A percentile compares a stretch with the other conserved stretches of the same genome.
These are phyloP conservation scores for Eulemur mongoz DNA, from an alignment of 2,797 vertebrate genomes.

Conservation along the genomic window DNA sequence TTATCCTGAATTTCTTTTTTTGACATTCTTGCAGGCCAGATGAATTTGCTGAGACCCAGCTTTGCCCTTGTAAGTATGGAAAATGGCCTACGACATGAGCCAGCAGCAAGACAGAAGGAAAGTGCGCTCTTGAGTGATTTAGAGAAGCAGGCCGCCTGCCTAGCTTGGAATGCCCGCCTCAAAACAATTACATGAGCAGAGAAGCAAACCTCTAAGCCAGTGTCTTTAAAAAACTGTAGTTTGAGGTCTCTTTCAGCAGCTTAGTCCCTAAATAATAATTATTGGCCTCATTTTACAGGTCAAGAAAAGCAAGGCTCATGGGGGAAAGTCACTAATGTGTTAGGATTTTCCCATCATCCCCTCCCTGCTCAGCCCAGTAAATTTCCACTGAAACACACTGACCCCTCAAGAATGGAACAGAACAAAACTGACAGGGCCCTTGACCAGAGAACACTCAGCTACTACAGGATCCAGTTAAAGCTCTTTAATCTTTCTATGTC, in stretches of 20 bases:
- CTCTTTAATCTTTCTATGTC: background rate
- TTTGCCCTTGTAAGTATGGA: background rate
- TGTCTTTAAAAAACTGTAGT: background rate
- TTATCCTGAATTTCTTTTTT: background rate
- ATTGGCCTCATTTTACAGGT: background rate
- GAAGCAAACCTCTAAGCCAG: background rate
- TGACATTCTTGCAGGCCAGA: background rate
- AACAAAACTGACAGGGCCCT: background rate
- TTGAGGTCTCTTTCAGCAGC: background rate
- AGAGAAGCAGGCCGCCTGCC: background rate
- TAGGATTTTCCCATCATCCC: background rate
- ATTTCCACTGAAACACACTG: background rate
- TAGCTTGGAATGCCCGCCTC: background rate
- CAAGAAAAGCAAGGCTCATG: background rate
- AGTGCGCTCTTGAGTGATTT: background rate
- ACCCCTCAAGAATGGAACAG: background rate
- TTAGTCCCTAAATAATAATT: background rate
- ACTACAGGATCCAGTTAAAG: background rate
- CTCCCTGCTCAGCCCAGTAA: background rate
- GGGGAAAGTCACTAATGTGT: background rate
- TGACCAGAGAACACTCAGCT: background rate
- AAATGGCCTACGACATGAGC: background rate
- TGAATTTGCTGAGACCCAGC: background rate
- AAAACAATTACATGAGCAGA: background rate
- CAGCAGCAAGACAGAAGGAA: background rate